Base-by-base conservation (phyloP, 2,888 invertebrate genomes). In the Hartigia nigra region DNA sequence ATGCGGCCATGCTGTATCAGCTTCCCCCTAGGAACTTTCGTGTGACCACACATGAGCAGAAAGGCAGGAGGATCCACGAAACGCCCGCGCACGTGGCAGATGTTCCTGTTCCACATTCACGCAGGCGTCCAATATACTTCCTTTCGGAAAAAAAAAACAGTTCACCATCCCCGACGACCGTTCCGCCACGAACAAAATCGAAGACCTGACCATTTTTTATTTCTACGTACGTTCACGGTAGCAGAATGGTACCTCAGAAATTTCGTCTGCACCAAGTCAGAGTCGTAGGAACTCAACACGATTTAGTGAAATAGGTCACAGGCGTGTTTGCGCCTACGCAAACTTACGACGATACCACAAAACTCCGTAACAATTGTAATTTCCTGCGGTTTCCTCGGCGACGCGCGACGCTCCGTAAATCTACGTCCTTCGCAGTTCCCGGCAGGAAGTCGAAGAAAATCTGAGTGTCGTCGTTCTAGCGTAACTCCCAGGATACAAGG, bases 41-140 rank as follows among this genome's bases (percentile, higher is more conserved):
- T 72, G 72, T 31, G 34, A 34, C 32, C n/a, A n/a, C 32, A 83
- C 79, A 86, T 83, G 86, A 83, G 84, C 80, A 85, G 82, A 79
- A 79, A 87, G 86, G 84, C 84, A 83, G 32, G 72, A 34, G 32
- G 72, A 31, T 72, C 82, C 81, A 76, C 79, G 86, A 83, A 79
- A 84, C 88, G 84, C 87, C 86, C 87, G 86, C 88, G 87, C 88
- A 88, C 87, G 86, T 86, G 87, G 85, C 88, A 89, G 87, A 89
- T 89, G 88, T 87, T 87, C 83, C 79, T 77, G 84, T 84, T 86
- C 84, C 78, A 78, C 78, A 74, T 76, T 82, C 82, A 87, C 87
- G 88, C 88, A 87, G 87, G 86, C 87, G 86, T 86, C 74, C 55
- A 9, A 5, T 23, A 55, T 55, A 55, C n/a, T 5, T 9, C 23